A percentile compares a stretch with the other conserved stretches of the same genome.
phyloP scores from a whole-genome alignment of 2,113 vertebrate genomes.

The Semicossyphus pulcher region DNA sequence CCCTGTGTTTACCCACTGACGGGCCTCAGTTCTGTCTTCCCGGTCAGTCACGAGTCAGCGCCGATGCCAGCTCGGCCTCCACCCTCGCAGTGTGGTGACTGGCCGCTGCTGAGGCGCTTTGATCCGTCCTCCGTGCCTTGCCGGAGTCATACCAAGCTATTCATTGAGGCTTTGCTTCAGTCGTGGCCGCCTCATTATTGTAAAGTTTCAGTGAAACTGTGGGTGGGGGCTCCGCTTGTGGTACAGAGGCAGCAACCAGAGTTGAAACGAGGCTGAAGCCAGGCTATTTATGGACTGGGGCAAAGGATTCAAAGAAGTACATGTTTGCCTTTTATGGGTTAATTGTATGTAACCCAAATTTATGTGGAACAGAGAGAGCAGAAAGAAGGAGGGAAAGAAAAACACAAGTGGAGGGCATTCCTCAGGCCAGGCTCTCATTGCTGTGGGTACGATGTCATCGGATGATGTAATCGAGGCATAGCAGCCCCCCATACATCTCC shows the following conservation, averaged over 20 bases:
- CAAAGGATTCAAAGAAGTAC: constrained; percentile 47
- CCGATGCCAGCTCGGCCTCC: constrained; percentile 61
- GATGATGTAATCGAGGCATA: constrained; percentile 63
- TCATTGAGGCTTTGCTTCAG: constrained; percentile 45
- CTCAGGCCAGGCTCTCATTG: constrained; percentile 67
- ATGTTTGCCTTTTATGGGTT: constrained; percentile 73
- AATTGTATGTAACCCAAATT: constrained; percentile 63
- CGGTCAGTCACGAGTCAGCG: constrained; percentile 49
- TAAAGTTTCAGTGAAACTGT: constrained; percentile 45
- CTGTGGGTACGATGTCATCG: constrained; percentile 69
- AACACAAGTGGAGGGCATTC: constrained; percentile 72
- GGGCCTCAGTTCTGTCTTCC: constrained; percentile 24
- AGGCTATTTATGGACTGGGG: constrained; percentile 57
- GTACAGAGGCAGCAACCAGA: constrained; percentile 26
- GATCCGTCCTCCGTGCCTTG: constrained; percentile 35
- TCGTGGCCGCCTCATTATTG: constrained; percentile 56
- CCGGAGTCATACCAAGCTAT: constrained; percentile 35
- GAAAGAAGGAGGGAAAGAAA: constrained; percentile 15
- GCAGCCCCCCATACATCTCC: constrained; percentile 32
- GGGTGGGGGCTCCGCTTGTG: constrained; percentile 60
- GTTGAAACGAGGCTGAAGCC: constrained; percentile 45
- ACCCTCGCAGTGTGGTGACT: constrained; percentile 60
- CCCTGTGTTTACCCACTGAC: constrained; percentile 33
- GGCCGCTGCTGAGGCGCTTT: constrained; percentile 41
- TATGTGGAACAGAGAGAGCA: constrained; percentile 42